phyloP scores from a whole-genome alignment of 2,888 invertebrate species.

The Shargacucullia verbasci region DNA sequence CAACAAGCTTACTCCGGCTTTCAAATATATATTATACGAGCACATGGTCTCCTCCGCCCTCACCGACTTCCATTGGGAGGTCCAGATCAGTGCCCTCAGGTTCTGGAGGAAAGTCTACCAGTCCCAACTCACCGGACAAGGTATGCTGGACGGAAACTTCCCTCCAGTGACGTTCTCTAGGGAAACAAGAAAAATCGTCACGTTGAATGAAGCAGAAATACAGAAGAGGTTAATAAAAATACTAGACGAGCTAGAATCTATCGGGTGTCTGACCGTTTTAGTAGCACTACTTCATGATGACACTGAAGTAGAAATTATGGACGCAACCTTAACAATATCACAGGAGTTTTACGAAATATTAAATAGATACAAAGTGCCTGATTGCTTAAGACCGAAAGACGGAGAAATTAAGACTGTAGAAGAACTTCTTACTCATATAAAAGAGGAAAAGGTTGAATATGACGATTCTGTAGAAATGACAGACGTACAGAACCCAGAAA shows the following conservation, averaged over 20 bases:
- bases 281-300: conserved; percentile 91
- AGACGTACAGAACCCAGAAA: conserved; percentile 55
- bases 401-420: conserved; percentile 67
- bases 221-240: conserved; percentile 90
- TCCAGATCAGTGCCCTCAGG: conserved; percentile 91
- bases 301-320: conserved; percentile 92
- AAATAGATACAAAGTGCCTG: conserved; percentile 86
- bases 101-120: conserved; percentile 93
- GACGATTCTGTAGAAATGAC: conserved; percentile 56
- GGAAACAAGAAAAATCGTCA: conserved; percentile 93
- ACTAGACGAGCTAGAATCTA: conserved; percentile 90
- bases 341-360: conserved; percentile 87
- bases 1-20: conserved; percentile 88
- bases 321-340: conserved; percentile 88
- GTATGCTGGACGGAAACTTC: conserved; percentile 95
- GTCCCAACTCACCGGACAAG: conserved; percentile 91
- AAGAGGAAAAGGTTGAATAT: conserved; percentile 59
- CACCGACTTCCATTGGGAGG: conserved; percentile 95
- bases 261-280: conserved; percentile 92
- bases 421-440: conserved; percentile 67
- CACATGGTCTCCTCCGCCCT: conserved; percentile 91
- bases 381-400: conserved; percentile 65
- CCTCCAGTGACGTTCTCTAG: conserved; percentile 94
- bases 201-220: conserved; percentile 91
- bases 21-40: conserved; percentile 89